These are phyloP conservation scores for Agrotis clavis DNA, from an alignment of 2,888 invertebrate species.

Conservation along the genomic window DNA sequence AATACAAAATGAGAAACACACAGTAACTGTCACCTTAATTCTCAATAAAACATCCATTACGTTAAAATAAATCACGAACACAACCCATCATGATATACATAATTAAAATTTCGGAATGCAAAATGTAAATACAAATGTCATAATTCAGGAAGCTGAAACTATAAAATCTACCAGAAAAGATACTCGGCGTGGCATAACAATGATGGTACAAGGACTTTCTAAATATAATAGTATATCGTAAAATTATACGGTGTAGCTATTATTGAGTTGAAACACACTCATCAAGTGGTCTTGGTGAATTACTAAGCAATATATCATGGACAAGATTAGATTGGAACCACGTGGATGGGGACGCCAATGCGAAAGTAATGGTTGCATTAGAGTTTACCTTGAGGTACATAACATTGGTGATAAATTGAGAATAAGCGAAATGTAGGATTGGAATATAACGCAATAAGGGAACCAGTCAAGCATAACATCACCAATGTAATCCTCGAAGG, in stretches of 20 bases:
- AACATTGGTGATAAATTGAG: conserved; percentile 30
- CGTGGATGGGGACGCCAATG: conserved; percentile 56
- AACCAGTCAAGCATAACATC: neutral
- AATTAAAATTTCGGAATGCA: conserved; percentile 57
- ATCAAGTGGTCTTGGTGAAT: conserved; percentile 64
- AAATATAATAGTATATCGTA: conserved; percentile 66
- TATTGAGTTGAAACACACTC: conserved; percentile 60
- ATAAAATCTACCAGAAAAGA: conserved; percentile 59
- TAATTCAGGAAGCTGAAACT: conserved; percentile 44
- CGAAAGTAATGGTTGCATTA: conserved; percentile 58
- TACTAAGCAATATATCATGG: conserved; percentile 63
- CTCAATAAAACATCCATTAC: conserved; percentile 27
- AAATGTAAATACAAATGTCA: conserved; percentile 50
- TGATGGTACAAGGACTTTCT: conserved; percentile 65
- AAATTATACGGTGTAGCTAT: conserved; percentile 58
- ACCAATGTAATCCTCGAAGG: neutral
- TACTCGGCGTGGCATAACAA: conserved; percentile 58
- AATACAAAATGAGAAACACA: conserved; percentile 32
- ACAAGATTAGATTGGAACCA: conserved; percentile 57
- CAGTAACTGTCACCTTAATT: conserved; percentile 23
- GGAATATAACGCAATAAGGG: neutral
- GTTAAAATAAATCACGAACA: conserved; percentile 1
- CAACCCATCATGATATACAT: conserved; percentile 7
- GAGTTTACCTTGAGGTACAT: conserved; percentile 56
- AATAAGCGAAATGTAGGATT: conserved; percentile 19